Evolutionary conservation across 2,113 vertebrate species (phyloP), one percentile per base, ranked within the genome.

Genomic region (human): DNA sequence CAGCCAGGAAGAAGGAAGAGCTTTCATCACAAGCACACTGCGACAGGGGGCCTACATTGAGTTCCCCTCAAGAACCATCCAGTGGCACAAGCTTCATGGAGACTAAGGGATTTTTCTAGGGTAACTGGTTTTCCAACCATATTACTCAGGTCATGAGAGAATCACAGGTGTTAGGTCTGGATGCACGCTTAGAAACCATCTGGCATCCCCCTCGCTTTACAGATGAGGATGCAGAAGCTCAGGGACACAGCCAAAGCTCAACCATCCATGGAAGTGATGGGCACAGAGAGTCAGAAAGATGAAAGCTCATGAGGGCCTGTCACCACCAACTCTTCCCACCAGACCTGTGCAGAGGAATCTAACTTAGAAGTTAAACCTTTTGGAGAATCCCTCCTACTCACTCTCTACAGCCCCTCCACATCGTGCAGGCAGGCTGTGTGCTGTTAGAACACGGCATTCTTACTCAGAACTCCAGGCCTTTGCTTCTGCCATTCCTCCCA

Each of bases 11-110:
- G 50, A 70, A 32, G 23, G 23, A 35, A 40, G 25, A 23, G 16
- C 13, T 38, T 9, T 8, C 1, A 2, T 38, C 14, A 0, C 0
- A 3, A 32, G 66, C 14, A 35, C 52, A n/a, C 1, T 1, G 48
- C 5, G 1, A 0, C 0, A 23, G n/a, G 35, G 23, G 22, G 4
- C 8, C 0, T 2, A 27, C 18, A 1, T 17, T 17, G 27, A 55
- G 22, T 32, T 7, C 5, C 27, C n/a, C 6, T 30, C 8, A 0
- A 9, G 66, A 57, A 43, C 76, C n/a, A 6, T 11, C 57, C 11
- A 8, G 43, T 2, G 18, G 30, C 48, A 25, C 48, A 32, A 25
- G 86, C 2, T 38, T 48, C 2, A 1, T 30, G 11, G n/a, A 94
- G 43, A 66, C n/a, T 4, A 6, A 30, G 35, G 48, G 4, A n/a